Base-by-base conservation (phyloP, 2,888 invertebrate genomes). In the Odontothrips loti region DNA sequence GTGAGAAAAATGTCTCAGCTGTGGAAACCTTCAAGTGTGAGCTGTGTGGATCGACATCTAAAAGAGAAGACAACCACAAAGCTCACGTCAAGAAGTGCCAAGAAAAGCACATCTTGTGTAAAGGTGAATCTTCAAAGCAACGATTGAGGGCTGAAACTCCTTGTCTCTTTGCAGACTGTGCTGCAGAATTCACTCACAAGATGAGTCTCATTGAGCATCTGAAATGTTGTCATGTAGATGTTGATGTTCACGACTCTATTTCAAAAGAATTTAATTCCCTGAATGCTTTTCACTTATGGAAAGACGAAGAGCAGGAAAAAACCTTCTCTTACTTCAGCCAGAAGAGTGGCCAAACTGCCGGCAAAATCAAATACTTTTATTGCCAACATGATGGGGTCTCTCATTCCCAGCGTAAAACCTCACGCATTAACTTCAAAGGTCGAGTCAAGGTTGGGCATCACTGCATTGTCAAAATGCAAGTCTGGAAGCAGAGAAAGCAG, bases 271-370 rank as follows among this genome's bases (percentile, higher is more conserved):
- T 81, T n/a, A 63, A 29, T 78, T 58, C 58, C 4, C n/a, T 63
- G 10, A 34, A 20, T 34, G 81, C 79, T 34, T 81, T 81, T 34
- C 63, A 34, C 29, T 23, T 47, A 17, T 81, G 81, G 81, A 81
- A 81, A 23, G 81, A 81, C n/a, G 34, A 81, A 79, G 81, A 81
- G n/a, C 78, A 81, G 23, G 68, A 58, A 29, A 81, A 78, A 27
- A 63, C 81, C 17, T 81, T 81, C n/a, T 81, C 81, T 34, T 81
- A 81, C 75, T 81, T 63, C 79, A 10, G 47, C 20, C 43, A 63
- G 43, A 29, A 43, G n/a, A 27, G 47, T 68, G 81, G 81, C 17
- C 58, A 81, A 23, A 29, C 29, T 34, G 17, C 63, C 11, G 79
- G 51, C 75, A 75, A 43, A 23, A 23, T 23, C 8, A 78, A 81